Evolutionary conservation across 2,888 invertebrate genomes (phyloP).

Genomic region (Ochropleura plecta): DNA sequence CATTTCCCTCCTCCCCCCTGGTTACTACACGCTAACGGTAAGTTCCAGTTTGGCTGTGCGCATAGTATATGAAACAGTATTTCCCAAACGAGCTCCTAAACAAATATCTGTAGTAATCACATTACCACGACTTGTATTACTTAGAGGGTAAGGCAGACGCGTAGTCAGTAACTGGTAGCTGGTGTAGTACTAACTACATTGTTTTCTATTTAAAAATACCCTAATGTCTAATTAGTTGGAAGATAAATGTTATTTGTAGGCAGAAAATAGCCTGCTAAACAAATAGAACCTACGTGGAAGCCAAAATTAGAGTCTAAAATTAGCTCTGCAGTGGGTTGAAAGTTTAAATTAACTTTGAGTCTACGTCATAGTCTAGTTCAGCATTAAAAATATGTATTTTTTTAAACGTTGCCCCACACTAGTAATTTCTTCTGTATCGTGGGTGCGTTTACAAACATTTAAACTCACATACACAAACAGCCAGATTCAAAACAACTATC

Average conservation of each 20-base stretch:
- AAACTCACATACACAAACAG: too few species aligned
- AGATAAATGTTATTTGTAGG: background rate
- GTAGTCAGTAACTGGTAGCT: background rate
- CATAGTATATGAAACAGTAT: background rate
- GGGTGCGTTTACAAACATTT: too few species aligned
- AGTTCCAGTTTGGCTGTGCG: background rate
- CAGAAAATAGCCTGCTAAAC: background rate
- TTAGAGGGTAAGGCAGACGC: background rate
- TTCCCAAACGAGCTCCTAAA: background rate
- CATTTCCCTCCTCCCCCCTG: background rate
- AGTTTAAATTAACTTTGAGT: slow-evolving; percentile 18
- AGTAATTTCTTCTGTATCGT: too few species aligned
- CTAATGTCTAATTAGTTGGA: background rate
- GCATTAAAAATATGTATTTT: background rate
- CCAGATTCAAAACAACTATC: too few species aligned
- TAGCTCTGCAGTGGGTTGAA: background rate
- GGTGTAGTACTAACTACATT: too few species aligned
- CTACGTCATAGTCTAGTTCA: background rate
- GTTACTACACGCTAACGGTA: background rate
- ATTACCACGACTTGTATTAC: background rate
- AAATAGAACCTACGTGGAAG: slow-evolving; percentile 1
- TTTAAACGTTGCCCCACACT: too few species aligned
- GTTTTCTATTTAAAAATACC: too few species aligned
- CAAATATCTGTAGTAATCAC: background rate
- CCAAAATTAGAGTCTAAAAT: slow-evolving; percentile 15